These are phyloP conservation scores for Chironomus riparius DNA, from an alignment of 2,888 invertebrate genomes.

Conservation along the genomic window DNA sequence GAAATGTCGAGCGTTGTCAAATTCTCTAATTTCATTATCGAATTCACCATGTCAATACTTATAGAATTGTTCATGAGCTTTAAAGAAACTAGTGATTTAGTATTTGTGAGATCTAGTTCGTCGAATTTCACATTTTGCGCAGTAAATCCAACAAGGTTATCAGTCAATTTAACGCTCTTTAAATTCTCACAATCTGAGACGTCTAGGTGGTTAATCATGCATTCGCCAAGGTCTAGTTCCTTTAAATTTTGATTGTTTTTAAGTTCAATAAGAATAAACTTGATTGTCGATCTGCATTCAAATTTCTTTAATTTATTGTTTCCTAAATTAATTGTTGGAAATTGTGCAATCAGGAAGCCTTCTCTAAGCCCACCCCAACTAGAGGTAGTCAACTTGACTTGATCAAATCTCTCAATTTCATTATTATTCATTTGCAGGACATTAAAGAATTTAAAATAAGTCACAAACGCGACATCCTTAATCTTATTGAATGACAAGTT, in stretches of 20 bases:
- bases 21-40: conserved; percentile 36
- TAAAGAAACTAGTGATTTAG: not conserved
- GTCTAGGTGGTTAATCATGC: not conserved
- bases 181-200: not conserved
- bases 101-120: not conserved
- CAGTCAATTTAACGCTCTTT: not conserved
- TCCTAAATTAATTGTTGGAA: not conserved
- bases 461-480: not conserved
- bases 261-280: not conserved
- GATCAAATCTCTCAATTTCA: not conserved
- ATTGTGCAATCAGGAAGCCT: not conserved
- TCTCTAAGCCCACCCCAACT: not conserved
- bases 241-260: not conserved
- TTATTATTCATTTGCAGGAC: not conserved
- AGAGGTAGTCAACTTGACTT: not conserved
- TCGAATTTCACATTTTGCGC: not conserved
- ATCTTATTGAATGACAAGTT: conserved; percentile 7
- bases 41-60: conserved; percentile 30
- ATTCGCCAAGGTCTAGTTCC: not conserved
- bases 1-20: conserved; percentile 37
- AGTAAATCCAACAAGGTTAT: not conserved
- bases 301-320: not conserved
- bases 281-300: not conserved
- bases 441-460: not conserved
- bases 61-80: not conserved